Percentiles rank a stretch among this genome's conserved stretches.
Evolutionary conservation across 64 coral and sea anemone genomes (phyloP).

Genomic region (Actinia tenebrosa): DNA sequence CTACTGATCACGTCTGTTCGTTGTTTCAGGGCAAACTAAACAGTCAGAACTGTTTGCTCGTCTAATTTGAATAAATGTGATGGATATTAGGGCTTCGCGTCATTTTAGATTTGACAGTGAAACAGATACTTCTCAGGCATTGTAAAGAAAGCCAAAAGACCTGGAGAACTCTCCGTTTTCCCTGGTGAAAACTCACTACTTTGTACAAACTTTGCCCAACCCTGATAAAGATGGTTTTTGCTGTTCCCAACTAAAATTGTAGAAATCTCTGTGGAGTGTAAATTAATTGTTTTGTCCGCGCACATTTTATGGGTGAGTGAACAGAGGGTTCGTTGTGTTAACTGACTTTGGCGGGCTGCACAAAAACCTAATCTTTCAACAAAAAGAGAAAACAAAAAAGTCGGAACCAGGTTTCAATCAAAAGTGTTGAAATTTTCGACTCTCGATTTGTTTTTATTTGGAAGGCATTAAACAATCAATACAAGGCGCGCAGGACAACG

Average conservation of each 20-base stretch:
- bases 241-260: not conserved
- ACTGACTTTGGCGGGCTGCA: not conserved
- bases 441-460: constrained; percentile 1
- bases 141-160: not conserved
- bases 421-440: not conserved
- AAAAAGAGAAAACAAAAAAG: not conserved
- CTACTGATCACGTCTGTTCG: not conserved
- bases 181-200: not conserved
- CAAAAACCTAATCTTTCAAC: not conserved
- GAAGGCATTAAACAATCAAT: constrained; percentile 1
- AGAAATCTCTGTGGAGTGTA: not conserved
- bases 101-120: constrained; percentile 51
- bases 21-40: constrained; percentile 8
- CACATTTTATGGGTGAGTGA: not conserved
- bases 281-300: not conserved
- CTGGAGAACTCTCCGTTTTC: not conserved
- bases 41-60: constrained; percentile 45
- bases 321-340: not conserved
- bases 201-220: not conserved
- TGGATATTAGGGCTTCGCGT: constrained; percentile 54
- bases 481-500: not conserved
- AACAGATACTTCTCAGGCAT: constrained; percentile 38
- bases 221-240: not conserved
- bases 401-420: not conserved
- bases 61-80: constrained; percentile 75